phyloP scores from a whole-genome alignment of 1,140 invertebrate genomes.

The Bombus difficillimus region DNA sequence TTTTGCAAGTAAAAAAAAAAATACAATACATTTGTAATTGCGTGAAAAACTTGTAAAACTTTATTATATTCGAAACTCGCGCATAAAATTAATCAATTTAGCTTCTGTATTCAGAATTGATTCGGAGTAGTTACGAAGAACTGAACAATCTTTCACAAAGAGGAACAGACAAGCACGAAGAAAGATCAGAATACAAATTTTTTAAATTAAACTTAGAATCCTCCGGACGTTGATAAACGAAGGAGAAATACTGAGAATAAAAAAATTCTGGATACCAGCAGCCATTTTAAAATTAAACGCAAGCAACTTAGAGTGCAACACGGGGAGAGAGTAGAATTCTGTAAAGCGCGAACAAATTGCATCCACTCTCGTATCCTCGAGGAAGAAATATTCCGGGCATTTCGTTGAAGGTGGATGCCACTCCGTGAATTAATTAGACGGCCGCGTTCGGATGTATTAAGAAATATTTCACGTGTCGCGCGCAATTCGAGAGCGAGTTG shows the following conservation, averaged over 20 bases:
- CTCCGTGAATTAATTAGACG: slow-evolving; percentile 19
- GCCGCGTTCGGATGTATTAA: slow-evolving; percentile 18
- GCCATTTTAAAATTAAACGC: not conserved
- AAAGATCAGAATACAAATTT: not conserved
- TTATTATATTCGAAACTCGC: too few species aligned
- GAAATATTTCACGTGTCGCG: slow-evolving; percentile 18
- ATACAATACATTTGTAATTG: too few species aligned
- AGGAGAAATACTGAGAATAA: not conserved
- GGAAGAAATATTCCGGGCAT: not conserved
- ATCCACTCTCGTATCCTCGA: not conserved
- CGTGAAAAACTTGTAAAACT: too few species aligned
- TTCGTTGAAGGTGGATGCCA: not conserved
- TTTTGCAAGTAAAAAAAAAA: too few species aligned
- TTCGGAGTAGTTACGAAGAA: too few species aligned
- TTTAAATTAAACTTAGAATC: not conserved
- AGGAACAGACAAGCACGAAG: not conserved
- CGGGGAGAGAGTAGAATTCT: not conserved
- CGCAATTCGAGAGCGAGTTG: not conserved
- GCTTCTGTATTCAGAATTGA: too few species aligned
- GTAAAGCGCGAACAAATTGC: slow-evolving; percentile 7
- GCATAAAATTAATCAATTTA: not conserved
- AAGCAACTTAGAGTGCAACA: not conserved
- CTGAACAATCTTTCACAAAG: not conserved
- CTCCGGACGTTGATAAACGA: not conserved
- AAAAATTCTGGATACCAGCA: not conserved